Base-by-base conservation (phyloP, 2,888 invertebrate species). In the Ophraella communa region DNA sequence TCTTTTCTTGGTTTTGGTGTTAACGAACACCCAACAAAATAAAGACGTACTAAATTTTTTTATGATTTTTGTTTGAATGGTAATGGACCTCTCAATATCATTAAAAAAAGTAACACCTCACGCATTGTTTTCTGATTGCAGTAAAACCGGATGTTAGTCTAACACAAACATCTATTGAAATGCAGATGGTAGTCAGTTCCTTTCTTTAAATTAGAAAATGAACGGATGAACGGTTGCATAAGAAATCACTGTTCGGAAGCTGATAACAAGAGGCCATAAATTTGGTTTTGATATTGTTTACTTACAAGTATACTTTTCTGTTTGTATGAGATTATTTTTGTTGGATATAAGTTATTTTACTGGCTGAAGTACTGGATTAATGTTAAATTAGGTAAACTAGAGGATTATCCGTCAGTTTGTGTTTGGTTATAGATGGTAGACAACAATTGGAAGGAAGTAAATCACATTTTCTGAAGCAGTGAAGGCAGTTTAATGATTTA, bases 131-230 rank as follows among this genome's bases (percentile, higher is more conserved):
- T 45, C 21, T 20, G 20, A 45, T 45, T 45, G 45, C 21, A 11
- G 5, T 45, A 45, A 11, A 45, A 45, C 45, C 20, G 45, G 45
- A 45, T 45, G 45, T 45, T 45, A 45, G 45, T 11, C 21, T 45
- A 45, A 45, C 45, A 45, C 21, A 45, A 21, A 45, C 20, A 30
- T 11, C 21, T 45, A 21, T 45, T 45, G 11, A n/a, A 21, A 45
- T 45, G 45, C 45, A 21, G 39, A 39, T 39, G 39, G 5, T 39
- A 1, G 14, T n/a, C 14, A 39, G 39, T 39, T 39, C 39, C 14
- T 39, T 39, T 39, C 17, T 39, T 17, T 39, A 1, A 14, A 10
- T 27, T 27, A 17, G 14, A 39, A 14, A 39, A 17, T 2, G n/a
- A n/a, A n/a, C n/a, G n/a, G 14, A 39, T 17, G 14, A 39, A 39